phyloP scores from a whole-genome alignment of 2,888 invertebrate species.

The Parnassius orleans region DNA sequence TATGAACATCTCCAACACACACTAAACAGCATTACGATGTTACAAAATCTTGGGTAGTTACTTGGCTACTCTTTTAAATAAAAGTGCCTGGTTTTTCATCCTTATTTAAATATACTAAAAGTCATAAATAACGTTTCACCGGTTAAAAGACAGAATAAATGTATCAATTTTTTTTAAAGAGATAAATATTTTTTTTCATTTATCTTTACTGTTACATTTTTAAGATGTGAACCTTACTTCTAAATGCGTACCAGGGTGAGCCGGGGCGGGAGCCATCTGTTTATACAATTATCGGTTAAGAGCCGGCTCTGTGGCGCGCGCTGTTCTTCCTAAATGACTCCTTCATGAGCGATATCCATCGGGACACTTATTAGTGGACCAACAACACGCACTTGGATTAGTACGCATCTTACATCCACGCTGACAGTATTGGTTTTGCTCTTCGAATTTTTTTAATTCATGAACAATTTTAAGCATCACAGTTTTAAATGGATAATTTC shows the following conservation, averaged over 20 bases:
- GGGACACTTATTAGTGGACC: slow-evolving; percentile 65
- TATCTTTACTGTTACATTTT: not conserved
- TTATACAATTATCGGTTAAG: slow-evolving; percentile 79
- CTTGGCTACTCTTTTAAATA: no score
- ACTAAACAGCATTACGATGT: no score
- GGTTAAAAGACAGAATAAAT: no score
- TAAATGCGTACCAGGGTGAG: slow-evolving; percentile 51
- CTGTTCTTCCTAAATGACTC: slow-evolving; percentile 79
- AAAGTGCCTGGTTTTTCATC: no score
- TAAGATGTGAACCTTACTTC: not conserved
- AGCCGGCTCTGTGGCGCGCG: slow-evolving; percentile 72
- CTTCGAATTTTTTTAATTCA: slow-evolving; percentile 21
- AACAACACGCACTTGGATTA: slow-evolving; percentile 57
- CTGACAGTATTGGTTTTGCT: slow-evolving; percentile 26
- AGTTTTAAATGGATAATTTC: slow-evolving; percentile 58
- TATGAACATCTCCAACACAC: no score
- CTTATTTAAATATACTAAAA: no score
- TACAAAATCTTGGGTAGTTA: no score
- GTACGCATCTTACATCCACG: slow-evolving; percentile 53
- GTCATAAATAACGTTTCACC: no score
- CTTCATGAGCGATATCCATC: slow-evolving; percentile 71
- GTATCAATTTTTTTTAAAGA: not conserved
- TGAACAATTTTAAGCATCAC: not conserved
- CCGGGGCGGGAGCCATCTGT: slow-evolving; percentile 73
- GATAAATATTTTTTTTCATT: not conserved